Evolutionary conservation across 2,113 vertebrate genomes (phyloP).

Genomic region (Charina bottae): DNA sequence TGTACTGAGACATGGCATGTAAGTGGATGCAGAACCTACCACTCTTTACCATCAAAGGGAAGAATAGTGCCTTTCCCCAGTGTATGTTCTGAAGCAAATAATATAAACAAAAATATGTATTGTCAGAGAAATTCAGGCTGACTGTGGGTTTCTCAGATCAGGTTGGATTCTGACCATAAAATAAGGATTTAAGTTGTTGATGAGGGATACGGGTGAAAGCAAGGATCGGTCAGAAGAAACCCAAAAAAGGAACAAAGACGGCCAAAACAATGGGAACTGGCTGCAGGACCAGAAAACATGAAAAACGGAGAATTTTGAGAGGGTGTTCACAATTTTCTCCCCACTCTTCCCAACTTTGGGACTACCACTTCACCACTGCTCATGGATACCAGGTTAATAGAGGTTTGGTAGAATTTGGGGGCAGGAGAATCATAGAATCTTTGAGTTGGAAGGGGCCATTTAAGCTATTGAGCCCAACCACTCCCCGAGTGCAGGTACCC

Average conservation of each 20-base stretch:
- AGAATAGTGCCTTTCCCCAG: accelerated
- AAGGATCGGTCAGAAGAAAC: background rate
- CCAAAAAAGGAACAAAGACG: background rate
- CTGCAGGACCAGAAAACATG: background rate
- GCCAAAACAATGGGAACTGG: background rate
- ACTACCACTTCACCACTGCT: background rate
- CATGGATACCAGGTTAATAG: background rate
- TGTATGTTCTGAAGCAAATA: background rate
- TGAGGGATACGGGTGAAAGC: background rate
- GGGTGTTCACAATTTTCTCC: background rate
- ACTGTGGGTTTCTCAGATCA: background rate
- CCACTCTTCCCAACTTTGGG: too few species aligned
- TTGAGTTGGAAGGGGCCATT: too few species aligned
- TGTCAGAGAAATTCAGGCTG: background rate
- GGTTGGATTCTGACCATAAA: too few species aligned
- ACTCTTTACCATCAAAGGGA: background rate
- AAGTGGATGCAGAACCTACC: constrained; percentile 66
- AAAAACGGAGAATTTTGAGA: background rate
- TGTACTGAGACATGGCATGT: constrained; percentile 97
- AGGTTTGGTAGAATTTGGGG: background rate
- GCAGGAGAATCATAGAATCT: background rate
- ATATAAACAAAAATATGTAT: background rate
- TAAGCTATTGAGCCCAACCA: too few species aligned
- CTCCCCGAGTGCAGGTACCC: too few species aligned
- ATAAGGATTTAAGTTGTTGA: background rate